Base-by-base conservation (phyloP, 2,888 invertebrate genomes). In the Chloroclysta siterata region DNA sequence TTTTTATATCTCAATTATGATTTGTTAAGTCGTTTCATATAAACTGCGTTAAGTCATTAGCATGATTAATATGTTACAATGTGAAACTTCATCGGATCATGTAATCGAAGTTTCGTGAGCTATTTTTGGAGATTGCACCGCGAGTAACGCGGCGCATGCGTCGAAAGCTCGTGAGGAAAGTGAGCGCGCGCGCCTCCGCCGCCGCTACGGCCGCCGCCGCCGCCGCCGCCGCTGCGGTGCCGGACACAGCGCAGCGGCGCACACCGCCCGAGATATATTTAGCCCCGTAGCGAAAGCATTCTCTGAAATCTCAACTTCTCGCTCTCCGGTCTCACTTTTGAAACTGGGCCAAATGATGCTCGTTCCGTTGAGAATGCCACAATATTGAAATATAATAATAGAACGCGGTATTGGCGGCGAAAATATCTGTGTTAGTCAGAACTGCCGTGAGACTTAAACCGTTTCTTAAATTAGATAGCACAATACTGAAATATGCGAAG, bases 331-430 rank as follows among this genome's bases (percentile, higher is more conserved):
- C 90, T 86, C 88, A 87, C 88, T 88, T 89, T 93, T 93, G 92
- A 93, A 93, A 87, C 90, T 92, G 92, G 92, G 92, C 92, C 92
- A 93, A 92, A 90, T 85, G 89, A 88, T 88, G 87, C 81, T 83
- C 87, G 88, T 86, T 84, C 88, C 85, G 85, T 84, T 85, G 84
- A 89, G 89, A 92, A 90, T 93, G 89, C 90, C 87, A 90, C 90
- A 92, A 91, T 90, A 91, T 91, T 89, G 79, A 89, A 92, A 90
- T 90, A 89, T 90, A 93, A 89, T 91, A 91, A 90, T 92, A 92
- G 92, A 84, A 72, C 69, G 78, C 71, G 84, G 85, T 85, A 83
- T 87, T 83, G 83, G 84, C 83, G 75, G 87, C 89, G 76, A 91
- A 92, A 90, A 91, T 92, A 90, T 86, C 89, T 79, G 84, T 82